phyloP scores from a whole-genome alignment of 2,797 vertebrate species.

The Knipowitschia caucasica region DNA sequence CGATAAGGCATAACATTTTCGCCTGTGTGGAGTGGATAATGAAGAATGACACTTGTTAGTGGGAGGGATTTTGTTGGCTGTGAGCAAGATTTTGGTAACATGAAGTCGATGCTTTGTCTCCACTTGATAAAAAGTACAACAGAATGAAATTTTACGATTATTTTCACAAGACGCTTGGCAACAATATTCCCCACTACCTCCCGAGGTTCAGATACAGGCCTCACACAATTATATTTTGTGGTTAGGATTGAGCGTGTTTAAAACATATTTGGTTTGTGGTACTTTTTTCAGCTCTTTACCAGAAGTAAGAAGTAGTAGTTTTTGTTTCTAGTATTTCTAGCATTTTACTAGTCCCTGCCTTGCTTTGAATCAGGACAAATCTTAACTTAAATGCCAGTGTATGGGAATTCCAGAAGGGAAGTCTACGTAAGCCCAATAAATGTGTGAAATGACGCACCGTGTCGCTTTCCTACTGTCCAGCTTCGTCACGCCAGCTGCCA shows the following conservation, averaged over 20 bases:
- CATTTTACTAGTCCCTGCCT: too few relatives aligned
- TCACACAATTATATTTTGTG: too few relatives aligned
- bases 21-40: not conserved
- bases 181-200: too few relatives aligned
- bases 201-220: too few relatives aligned
- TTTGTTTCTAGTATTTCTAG: too few relatives aligned
- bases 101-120: not conserved
- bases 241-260: too few relatives aligned
- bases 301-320: too few relatives aligned
- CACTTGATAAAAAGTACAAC: not conserved
- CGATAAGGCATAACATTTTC: not conserved
- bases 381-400: not conserved
- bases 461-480: not conserved
- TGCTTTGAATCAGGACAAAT: too few relatives aligned
- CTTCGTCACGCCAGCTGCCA: slow-evolving; percentile 32
- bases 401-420: not conserved
- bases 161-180: too few relatives aligned
- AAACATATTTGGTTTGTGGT: too few relatives aligned
- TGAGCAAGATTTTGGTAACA: not conserved
- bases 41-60: not conserved
- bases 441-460: not conserved
- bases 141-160: too few relatives aligned
- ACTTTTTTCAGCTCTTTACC: too few relatives aligned
- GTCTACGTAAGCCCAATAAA: not conserved
- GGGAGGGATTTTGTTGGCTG: not conserved